These are phyloP conservation scores for Tangara arthus DNA, from an alignment of 2,797 vertebrate species.

Conservation along the genomic window DNA sequence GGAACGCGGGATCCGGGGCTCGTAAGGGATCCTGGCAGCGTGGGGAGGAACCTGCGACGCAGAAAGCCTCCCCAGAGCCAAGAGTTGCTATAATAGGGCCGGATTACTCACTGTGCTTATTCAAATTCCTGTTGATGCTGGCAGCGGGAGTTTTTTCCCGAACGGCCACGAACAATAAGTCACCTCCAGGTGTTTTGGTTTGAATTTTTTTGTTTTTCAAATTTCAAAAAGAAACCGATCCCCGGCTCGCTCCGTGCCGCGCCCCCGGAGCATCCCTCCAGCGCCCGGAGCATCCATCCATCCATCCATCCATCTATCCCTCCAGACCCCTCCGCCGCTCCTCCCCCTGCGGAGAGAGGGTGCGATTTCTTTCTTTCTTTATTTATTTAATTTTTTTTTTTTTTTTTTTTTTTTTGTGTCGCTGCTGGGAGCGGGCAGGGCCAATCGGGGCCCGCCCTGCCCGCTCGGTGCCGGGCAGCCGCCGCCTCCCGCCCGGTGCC, in stretches of 20 bases:
- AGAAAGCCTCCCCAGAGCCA: background rate
- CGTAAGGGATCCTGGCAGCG: background rate
- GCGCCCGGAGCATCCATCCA: background rate
- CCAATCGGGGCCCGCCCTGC: slow-evolving; percentile 57
- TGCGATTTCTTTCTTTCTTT: background rate
- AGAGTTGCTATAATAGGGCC: background rate
- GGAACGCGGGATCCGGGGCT: background rate
- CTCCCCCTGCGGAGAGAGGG: slow-evolving; percentile 69
- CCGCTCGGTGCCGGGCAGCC: background rate
- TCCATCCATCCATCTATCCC: background rate
- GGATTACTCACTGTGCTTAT: slow-evolving; percentile 19
- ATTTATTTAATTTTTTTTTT: background rate
- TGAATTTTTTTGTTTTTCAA: background rate
- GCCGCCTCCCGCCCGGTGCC: background rate
- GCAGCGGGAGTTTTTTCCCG: slow-evolving; percentile 47
- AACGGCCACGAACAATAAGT: slow-evolving; percentile 24
- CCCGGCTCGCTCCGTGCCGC: background rate
- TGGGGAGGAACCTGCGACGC: background rate
- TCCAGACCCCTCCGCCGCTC: slow-evolving; percentile 8
- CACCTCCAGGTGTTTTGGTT: slow-evolving; percentile 50
- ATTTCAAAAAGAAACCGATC: background rate
- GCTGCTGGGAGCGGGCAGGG: background rate
- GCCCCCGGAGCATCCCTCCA: background rate
- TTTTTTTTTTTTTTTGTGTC: background rate
- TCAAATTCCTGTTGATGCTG: slow-evolving; percentile 38